Evolutionary conservation across 30 jellyfish, hydroid and myxozoan species (phyloP).

Genomic region (Aurelia sp.): DNA sequence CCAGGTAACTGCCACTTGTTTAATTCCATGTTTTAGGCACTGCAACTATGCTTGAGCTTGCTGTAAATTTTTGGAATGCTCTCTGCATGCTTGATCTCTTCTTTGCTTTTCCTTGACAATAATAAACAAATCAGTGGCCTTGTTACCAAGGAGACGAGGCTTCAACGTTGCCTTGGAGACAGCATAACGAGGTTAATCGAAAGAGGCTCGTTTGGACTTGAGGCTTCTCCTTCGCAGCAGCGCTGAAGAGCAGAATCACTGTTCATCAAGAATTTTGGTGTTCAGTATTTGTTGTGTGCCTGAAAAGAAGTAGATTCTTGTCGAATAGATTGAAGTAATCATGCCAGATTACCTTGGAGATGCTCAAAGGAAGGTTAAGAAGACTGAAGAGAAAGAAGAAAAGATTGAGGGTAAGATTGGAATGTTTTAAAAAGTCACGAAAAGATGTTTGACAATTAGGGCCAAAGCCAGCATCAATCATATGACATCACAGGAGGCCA

Average conservation of each 20-base stretch:
- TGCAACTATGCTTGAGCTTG: background rate
- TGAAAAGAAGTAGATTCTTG: background rate
- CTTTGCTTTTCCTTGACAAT: conserved; percentile 16
- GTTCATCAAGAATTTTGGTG: background rate
- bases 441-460: too few relatives aligned
- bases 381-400: conserved; percentile 85
- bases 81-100: background rate
- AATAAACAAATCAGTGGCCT: background rate
- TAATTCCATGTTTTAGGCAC: background rate
- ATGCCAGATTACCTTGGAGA: conserved; percentile 99
- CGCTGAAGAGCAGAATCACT: too few relatives aligned
- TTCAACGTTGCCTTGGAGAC: conserved; percentile 21
- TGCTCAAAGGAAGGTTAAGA: conserved; percentile 86
- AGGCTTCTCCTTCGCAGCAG: conserved; percentile 32
- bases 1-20: conserved; percentile 89
- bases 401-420: conserved; percentile 81
- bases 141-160: conserved; percentile 37
- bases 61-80: too few relatives aligned
- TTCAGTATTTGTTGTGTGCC: background rate
- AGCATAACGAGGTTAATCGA: background rate
- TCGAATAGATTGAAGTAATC: background rate
- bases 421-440: too few relatives aligned
- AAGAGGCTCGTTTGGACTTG: conserved; percentile 14
- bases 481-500: too few relatives aligned
- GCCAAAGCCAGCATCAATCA: too few relatives aligned